Evolutionary conservation across 2,113 vertebrate genomes (phyloP).

Genomic region (Albula glossodonta): DNA sequence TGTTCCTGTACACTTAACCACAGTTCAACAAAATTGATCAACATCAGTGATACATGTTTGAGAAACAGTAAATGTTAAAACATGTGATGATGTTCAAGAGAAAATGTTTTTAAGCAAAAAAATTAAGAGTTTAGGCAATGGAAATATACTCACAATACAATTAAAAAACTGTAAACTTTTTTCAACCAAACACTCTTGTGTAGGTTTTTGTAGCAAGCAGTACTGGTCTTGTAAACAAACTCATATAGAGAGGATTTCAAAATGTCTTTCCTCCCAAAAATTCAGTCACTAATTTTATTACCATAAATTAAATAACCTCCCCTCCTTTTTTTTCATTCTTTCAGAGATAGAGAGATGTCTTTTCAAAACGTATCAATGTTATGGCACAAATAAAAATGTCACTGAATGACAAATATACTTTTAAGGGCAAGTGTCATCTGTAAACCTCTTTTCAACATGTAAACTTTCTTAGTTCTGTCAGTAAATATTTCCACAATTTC

Average conservation of each 20-base stretch:
- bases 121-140: neutral
- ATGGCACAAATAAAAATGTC: conserved; percentile 49
- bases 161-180: conserved; percentile 11
- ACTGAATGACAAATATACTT: conserved; percentile 21
- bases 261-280: neutral
- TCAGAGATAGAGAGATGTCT: neutral
- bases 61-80: conserved; percentile 8
- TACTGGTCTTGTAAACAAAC: neutral
- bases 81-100: neutral
- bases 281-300: neutral
- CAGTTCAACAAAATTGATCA: neutral
- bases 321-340: neutral
- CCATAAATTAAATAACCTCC: neutral
- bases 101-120: neutral
- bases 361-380: neutral
- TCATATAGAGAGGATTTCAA: neutral
- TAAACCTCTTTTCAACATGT: conserved; percentile 48
- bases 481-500: conserved; percentile 28
- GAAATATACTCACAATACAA: neutral
- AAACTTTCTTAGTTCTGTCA: conserved; percentile 40
- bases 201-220: conserved; percentile 6
- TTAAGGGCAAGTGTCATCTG: conserved; percentile 28
- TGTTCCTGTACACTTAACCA: neutral
- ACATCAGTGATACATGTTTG: neutral
- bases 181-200: conserved; percentile 4